Base-by-base conservation (phyloP, 2,113 vertebrate species). In the Epinephelus lanceolatus region DNA sequence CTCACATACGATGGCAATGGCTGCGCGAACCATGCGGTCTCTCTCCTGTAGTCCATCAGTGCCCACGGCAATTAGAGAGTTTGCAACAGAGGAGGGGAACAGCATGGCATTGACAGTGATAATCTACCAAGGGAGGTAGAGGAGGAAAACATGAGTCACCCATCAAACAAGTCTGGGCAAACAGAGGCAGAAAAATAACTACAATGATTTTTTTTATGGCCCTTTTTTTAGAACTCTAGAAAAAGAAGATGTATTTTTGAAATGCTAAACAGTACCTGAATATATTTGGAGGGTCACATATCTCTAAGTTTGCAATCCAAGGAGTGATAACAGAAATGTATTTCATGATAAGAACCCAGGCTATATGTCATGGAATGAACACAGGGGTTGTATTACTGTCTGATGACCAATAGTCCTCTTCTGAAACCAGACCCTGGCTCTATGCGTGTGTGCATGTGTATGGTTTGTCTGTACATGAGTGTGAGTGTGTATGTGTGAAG, bases 1-100 rank as follows among this genome's bases (percentile, higher is more conserved):
- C 96, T 99, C 98, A 92, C 98, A 99, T 86, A 99, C 95, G 89
- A 99, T 99, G 85, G 98, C 98, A 83, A 99, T 98, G 93, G 98
- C 99, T 0, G 98, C 98, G 23, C 98, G 97, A 84, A 99, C 98
- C 98, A 99, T 98, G 85, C 98, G 96, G 91, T 99, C 98, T 87
- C 98, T 95, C 92, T 99, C 98, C 88, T 99, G 98, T 76, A 98
- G 97, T 69, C 98, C 98, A 86, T 99, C 98, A 0, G 97, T 99
- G 89, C 98, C 98, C 94, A 99, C 97, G 18, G 98, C 98, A 83
- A 99, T 98, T 78, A 99, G 95, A 75, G 98, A 99, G 95, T 99
- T 99, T 66, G 98, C 95, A 89, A 99, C 95, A 78, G 98, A 99
- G 90, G 96, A 98, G 91, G 98, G 98, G 92, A 99, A 99, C 71